Conservation (phyloP, 2,113 vertebrate genomes). For the Poicephalus gulielmi region DNA sequence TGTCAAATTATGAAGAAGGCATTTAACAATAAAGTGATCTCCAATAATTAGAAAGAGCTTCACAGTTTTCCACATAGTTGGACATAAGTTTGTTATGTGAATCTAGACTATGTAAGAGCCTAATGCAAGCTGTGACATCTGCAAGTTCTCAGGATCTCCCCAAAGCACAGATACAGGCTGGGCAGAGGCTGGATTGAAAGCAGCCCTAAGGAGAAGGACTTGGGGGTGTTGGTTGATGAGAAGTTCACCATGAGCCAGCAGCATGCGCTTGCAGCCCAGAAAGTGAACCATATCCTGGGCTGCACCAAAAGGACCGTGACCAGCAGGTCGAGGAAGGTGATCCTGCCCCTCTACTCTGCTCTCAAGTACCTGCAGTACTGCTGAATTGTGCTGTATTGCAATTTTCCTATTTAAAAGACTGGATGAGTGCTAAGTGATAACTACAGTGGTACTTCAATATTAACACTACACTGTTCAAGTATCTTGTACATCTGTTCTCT, state of each 20-base stretch:
- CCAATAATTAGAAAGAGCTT: not conserved
- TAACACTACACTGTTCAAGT: not conserved
- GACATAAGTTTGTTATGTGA: not conserved
- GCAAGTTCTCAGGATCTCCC: not conserved
- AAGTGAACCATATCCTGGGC: not conserved
- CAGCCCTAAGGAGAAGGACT: not conserved
- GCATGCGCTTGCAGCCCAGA: not conserved
- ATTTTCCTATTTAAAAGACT: not conserved
- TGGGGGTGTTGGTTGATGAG: not conserved
- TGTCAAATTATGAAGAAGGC: not conserved
- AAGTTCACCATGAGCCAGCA: not conserved
- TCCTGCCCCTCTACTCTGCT: not conserved
- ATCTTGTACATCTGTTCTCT: not conserved
- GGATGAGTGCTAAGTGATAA: not conserved
- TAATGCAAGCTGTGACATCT: not conserved
- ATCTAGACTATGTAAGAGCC: not conserved
- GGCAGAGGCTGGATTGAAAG: not conserved
- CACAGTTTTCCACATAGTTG: not conserved
- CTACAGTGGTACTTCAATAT: not conserved
- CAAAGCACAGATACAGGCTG: not conserved
- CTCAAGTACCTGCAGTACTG: not conserved
- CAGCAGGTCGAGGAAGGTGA: not conserved
- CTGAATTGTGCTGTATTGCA: not conserved
- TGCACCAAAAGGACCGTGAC: not conserved
- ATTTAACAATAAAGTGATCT: not conserved